Evolutionary conservation across 2,888 invertebrate species (phyloP), one percentile per base, ranked within the genome.

Genomic region (Belgica antarctica): DNA sequence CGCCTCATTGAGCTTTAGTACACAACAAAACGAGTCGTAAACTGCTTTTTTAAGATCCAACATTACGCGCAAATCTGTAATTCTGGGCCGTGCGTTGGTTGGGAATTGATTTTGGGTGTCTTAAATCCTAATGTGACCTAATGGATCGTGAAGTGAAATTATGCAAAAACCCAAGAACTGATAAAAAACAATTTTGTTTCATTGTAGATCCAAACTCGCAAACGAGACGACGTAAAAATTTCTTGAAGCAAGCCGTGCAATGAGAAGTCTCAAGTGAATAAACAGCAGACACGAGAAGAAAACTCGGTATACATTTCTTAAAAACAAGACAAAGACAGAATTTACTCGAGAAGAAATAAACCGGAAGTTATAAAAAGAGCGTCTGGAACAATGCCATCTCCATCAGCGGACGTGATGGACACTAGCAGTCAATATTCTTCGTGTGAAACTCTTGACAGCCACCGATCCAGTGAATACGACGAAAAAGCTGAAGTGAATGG

Each of bases 401-500:
- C 57, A 15, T 62, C 36, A n/a, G 15, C 36, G 28, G 25, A 28
- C 25, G 68, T 19, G 17, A 59, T 57, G 57, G 57, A 57, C 22
- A 57, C 31, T 10, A 59, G 34, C 24, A 69, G 68, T 34, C 68
- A 69, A 59, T 69, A 69, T 69, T 69, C 68, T n/a, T 69, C 68
- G 34, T 69, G 68, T 57, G 68, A 69, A 34, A 69, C 68, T 12
- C 47, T 69, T 17, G 68, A 69, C 57, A 59, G 59, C 31, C 31
- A 57, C 24, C 22, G 36, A 69, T 69, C 68, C 31, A 69, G 59
- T 34, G 68, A 69, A 59, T 34, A 4, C 10, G 59, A 59, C 31
- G 68, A 69, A 19, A 57, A 59, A n/a, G 25, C 10, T 57, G 68
- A 69, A 36, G 57, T 69, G 34, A 69, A 69, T 59, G 68, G 68